Percentiles rank a stretch among this genome's conserved stretches.
phyloP scores from a whole-genome alignment of 2,113 vertebrate species.

The Hystrix cristata region DNA sequence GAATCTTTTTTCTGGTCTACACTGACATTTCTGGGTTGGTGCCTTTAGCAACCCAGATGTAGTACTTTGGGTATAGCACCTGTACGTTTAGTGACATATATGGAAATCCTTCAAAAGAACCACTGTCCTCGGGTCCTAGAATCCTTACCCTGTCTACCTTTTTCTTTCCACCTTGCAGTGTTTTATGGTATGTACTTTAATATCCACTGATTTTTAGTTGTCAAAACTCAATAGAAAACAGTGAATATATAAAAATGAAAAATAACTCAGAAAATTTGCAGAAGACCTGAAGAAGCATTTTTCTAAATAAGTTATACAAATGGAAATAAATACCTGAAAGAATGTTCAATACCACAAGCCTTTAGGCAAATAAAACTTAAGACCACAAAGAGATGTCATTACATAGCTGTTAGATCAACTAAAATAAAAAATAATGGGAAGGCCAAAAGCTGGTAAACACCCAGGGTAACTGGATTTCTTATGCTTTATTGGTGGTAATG shows the following conservation, averaged over 20 bases:
- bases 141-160: not conserved
- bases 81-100: not conserved
- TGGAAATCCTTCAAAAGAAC: not conserved
- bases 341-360: not conserved
- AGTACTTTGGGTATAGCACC: no score
- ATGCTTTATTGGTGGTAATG: not conserved
- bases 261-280: not conserved
- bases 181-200: not conserved
- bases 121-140: not conserved
- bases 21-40: not conserved
- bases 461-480: not conserved
- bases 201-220: not conserved
- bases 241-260: not conserved
- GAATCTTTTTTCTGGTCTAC: not conserved
- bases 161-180: not conserved
- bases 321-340: not conserved
- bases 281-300: not conserved
- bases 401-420: not conserved
- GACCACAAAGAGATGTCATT: not conserved
- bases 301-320: not conserved
- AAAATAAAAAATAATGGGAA: constrained; percentile 4
- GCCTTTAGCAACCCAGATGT: not conserved
- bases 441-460: not conserved
- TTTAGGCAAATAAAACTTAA: not conserved
- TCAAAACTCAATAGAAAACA: not conserved